A percentile compares a stretch with the other conserved stretches of the same genome.
Conservation (phyloP, 2,888 invertebrate species). For the Cremastinae sp. region DNA sequence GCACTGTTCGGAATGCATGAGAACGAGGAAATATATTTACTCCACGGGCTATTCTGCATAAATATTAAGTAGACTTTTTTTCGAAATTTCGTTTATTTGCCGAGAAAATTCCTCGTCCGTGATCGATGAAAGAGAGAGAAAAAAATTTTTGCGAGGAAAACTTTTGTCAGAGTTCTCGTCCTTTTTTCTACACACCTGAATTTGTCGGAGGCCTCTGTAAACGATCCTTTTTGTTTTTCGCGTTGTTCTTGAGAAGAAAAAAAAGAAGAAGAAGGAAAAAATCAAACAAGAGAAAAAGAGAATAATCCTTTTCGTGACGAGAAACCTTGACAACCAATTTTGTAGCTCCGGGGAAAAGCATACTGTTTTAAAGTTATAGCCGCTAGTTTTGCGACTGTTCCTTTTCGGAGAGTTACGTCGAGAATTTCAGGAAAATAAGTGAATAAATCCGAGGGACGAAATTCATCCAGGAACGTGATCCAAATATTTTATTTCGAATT, state of each 20-base stretch:
- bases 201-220: neutral
- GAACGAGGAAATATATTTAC: too few species aligned
- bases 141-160: neutral
- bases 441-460: neutral
- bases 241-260: neutral
- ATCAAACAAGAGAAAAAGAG: constrained; percentile 1
- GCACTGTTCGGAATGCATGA: neutral
- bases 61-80: neutral
- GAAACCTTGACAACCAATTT: constrained; percentile 6
- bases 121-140: constrained; percentile 23
- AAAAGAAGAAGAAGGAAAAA: constrained; percentile 1
- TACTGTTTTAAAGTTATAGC: too few species aligned
- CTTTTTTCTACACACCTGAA: constrained; percentile 10
- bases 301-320: constrained; percentile 15
- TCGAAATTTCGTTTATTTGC: too few species aligned
- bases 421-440: neutral
- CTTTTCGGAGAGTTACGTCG: neutral
- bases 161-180: constrained; percentile 17
- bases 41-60: neutral
- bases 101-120: too few species aligned
- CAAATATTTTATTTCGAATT: neutral
- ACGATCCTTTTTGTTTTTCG: constrained; percentile 25
- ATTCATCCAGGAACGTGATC: neutral
- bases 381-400: neutral
- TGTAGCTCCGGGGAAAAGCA: neutral